Base-by-base conservation (phyloP, 2,797 vertebrate genomes). In the Crotalus adamanteus region DNA sequence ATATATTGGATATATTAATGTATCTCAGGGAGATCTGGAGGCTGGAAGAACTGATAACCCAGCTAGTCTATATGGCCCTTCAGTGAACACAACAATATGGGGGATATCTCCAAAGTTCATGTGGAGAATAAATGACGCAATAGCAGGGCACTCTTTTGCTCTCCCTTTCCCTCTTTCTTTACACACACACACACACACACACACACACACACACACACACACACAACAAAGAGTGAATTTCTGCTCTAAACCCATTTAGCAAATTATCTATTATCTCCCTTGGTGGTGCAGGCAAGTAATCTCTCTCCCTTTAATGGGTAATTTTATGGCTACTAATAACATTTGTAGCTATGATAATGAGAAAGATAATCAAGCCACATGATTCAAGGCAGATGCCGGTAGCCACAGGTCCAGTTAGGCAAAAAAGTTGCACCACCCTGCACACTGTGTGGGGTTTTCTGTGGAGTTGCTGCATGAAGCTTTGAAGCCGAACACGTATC, bases 321-420 rank as follows among this genome's bases (percentile, higher is more conserved):
- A 96, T 96, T 97, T 97, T 97, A 96, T 97, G 95, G 96, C 95
- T 95, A 92, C 96, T 97, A 96, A 97, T 97, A 97, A 96, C 95
- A 97, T 97, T 97, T 97, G 97, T 97, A 95, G 96, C 96, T 97
- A 96, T 96, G 96, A 97, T 97, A 97, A 96, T 96, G 96, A 97
- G 96, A 96, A 97, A 95, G 96, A 97, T 97, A 97, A 97, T 97
- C 96, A 97, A 97, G 96, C 96, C 95, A 94, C 94, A 96, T 96
- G 97, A 96, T 96, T 96, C 95, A 96, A 95, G 96, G 96, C 96
- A 96, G 95, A 96, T 95, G 95, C 94, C 96, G 95, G 96, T 96
- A 96, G 96, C 96, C 94, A 86, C 8, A 0, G 94, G 95, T 93
- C n/a, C 78, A 91, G 94, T 95, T 96, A 96, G 96, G 92, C 96